Percentiles rank a stretch among this genome's conserved stretches.
Evolutionary conservation across 2,888 invertebrate species (phyloP).

Genomic region (Phorcus lineatus): DNA sequence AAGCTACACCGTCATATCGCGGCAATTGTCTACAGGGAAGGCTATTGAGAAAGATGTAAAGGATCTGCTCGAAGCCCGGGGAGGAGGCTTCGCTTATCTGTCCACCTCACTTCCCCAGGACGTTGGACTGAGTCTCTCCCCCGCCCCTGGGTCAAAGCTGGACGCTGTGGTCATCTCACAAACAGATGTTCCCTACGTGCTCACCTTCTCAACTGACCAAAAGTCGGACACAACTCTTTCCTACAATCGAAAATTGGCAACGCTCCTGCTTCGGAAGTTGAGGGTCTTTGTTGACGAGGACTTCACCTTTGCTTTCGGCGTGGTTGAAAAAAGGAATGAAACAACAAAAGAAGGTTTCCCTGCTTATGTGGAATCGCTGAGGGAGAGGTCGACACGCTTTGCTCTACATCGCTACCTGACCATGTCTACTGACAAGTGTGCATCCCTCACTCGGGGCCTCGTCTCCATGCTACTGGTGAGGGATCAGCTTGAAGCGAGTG

Average conservation of each 20-base stretch:
- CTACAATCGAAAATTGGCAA: background rate
- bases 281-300: background rate
- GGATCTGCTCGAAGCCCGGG: too few species aligned
- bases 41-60: too few species aligned
- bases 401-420: background rate
- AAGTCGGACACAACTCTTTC: background rate
- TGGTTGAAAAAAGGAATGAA: background rate
- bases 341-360: background rate
- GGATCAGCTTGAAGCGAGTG: too few species aligned
- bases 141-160: too few species aligned
- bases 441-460: background rate
- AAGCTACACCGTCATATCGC: too few species aligned
- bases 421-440: background rate
- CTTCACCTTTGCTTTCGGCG: background rate
- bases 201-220: background rate
- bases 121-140: too few species aligned
- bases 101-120: too few species aligned
- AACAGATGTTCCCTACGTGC: background rate
- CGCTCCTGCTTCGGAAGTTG: background rate
- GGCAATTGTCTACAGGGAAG: too few species aligned
- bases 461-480: background rate
- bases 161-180: background rate
- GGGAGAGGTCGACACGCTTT: background rate
- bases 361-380: background rate
- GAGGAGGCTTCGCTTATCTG: too few species aligned